phyloP scores from a whole-genome alignment of 2,888 invertebrate species.

The Dicyrtoma fusca region DNA sequence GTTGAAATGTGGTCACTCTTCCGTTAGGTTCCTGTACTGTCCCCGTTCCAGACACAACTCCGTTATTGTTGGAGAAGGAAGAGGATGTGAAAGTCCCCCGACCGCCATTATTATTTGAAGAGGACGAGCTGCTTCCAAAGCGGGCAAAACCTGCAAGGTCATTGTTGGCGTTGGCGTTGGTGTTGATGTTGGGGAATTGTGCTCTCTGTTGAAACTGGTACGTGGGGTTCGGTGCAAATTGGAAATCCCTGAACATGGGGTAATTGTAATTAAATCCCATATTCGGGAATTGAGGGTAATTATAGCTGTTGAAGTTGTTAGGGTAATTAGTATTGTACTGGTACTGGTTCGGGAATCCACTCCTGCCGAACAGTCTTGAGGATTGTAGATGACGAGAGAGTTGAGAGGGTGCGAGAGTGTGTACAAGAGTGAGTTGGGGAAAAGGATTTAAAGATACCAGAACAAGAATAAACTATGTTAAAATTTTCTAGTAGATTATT shows the following conservation, averaged over 20 bases:
- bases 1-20: conserved; percentile 37
- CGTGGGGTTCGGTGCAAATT: background rate
- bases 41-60: conserved; percentile 26
- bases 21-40: conserved; percentile 37
- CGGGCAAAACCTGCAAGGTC: conserved; percentile 1
- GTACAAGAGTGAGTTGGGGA: background rate
- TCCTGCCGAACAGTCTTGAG: background rate
- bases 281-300: background rate
- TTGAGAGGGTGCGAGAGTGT: background rate
- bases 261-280: background rate
- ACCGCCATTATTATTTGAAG: conserved; percentile 10
- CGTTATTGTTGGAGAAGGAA: conserved; percentile 32
- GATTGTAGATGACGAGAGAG: no score
- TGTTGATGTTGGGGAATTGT: background rate
- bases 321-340: background rate
- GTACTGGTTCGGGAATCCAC: conserved; percentile 10
- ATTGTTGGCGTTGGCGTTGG: background rate
- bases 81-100: conserved; percentile 19
- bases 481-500: no score
- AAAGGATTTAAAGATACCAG: background rate
- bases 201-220: background rate
- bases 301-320: background rate
- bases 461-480: no score
- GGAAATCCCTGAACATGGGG: conserved; percentile 7
- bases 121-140: background rate